Evolutionary conservation across 2,888 invertebrate species (phyloP).

Genomic region (Strigamia crassipes): DNA sequence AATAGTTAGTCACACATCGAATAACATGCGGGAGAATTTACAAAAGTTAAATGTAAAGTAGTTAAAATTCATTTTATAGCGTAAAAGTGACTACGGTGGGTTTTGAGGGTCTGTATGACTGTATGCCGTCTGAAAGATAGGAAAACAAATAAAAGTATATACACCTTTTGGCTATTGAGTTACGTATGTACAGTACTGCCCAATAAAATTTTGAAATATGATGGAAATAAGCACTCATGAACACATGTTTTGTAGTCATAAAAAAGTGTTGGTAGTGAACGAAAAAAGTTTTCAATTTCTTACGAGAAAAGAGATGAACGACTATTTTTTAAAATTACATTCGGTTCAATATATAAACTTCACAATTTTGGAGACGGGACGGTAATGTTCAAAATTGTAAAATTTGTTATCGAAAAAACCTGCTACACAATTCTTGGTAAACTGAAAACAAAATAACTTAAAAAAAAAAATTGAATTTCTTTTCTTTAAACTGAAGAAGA

Average conservation of each 20-base stretch:
- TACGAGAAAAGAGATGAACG: background rate
- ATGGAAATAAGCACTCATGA: constrained; percentile 25
- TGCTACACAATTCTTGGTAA: background rate
- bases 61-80: background rate
- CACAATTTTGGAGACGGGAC: background rate
- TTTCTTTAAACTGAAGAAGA: background rate
- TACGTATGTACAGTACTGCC: background rate
- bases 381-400: background rate
- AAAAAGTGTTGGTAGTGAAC: constrained; percentile 2
- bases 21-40: background rate
- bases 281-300: constrained; percentile 14
- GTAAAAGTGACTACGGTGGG: background rate
- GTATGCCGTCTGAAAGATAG: background rate
- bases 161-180: background rate
- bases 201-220: constrained; percentile 29
- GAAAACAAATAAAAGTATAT: constrained; percentile 29
- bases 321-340: constrained; percentile 16
- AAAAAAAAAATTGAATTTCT: background rate
- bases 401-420: background rate
- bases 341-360: constrained; percentile 1
- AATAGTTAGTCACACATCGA: background rate
- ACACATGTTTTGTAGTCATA: constrained; percentile 28
- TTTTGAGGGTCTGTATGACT: background rate
- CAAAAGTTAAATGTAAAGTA: background rate
- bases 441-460: background rate